These are phyloP conservation scores for Cuniculus paca DNA, from an alignment of 2,797 vertebrate genomes.

Conservation along the genomic window DNA sequence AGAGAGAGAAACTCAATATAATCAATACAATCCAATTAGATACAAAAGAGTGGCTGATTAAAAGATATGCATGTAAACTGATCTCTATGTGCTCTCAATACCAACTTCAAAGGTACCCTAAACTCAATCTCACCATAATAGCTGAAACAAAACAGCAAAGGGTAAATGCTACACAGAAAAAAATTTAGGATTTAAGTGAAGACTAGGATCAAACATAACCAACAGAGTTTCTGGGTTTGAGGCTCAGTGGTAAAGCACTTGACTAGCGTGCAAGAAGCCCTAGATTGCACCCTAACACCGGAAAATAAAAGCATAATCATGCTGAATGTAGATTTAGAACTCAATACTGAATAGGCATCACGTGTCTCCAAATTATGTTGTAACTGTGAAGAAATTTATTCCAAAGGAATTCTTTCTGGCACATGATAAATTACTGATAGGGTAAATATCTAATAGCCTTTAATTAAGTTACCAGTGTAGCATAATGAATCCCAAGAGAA, in stretches of 20 bases:
- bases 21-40: background rate
- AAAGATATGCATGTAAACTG: background rate
- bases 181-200: background rate
- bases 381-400: slow-evolving; percentile 17
- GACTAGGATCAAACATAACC: background rate
- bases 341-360: background rate
- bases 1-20: background rate
- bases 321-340: background rate
- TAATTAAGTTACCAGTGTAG: slow-evolving; percentile 41
- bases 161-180: background rate
- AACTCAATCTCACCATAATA: background rate
- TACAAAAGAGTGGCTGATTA: background rate
- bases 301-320: background rate
- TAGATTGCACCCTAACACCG: background rate
- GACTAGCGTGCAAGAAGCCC: background rate
- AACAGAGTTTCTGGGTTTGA: background rate
- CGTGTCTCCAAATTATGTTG: slow-evolving; percentile 24
- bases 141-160: slow-evolving; percentile 11
- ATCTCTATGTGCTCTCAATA: background rate
- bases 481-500: slow-evolving; percentile 28
- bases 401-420: slow-evolving; percentile 28
- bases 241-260: background rate
- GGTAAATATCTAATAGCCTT: background rate
- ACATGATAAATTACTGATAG: slow-evolving; percentile 19
- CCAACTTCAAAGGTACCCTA: background rate